These are phyloP conservation scores for Cyclina sinensis DNA, from an alignment of 1,140 invertebrate species.

Conservation along the genomic window DNA sequence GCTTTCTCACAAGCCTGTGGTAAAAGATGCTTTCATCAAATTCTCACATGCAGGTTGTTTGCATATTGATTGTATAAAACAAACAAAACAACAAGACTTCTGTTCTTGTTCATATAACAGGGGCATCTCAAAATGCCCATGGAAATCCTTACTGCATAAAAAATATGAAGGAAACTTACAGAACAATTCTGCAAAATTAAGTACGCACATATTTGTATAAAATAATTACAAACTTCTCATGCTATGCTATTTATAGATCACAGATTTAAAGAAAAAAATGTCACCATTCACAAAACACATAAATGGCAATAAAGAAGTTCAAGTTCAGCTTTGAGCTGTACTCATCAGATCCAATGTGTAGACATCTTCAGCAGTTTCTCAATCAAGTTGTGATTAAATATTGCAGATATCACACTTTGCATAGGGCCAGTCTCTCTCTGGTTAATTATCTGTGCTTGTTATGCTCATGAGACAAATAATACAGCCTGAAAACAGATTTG, in stretches of 20 bases:
- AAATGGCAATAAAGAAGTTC: constrained; percentile 6
- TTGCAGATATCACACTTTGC: constrained; percentile 51
- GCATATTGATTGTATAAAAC: not conserved
- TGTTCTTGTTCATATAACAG: not conserved
- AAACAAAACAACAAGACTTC: not conserved
- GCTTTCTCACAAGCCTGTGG: too few relatives aligned
- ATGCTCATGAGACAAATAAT: constrained; percentile 18
- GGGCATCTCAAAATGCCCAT: not conserved
- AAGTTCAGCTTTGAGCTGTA: constrained; percentile 31
- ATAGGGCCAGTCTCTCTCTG: constrained; percentile 50
- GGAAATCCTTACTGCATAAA: not conserved
- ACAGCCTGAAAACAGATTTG: not conserved
- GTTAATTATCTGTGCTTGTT: not conserved
- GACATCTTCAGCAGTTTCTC: constrained; percentile 44
- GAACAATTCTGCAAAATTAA: not conserved
- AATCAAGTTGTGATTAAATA: constrained; percentile 46
- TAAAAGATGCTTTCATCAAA: too few relatives aligned
- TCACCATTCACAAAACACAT: not conserved
- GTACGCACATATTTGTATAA: not conserved
- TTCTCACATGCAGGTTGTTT: too few relatives aligned
- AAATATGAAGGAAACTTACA: not conserved
- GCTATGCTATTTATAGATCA: constrained; percentile 35
- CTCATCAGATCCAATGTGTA: constrained; percentile 15
- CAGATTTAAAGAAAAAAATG: constrained; percentile 33
- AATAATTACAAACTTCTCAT: constrained; percentile 24